Evolutionary conservation across 2,797 vertebrate species (phyloP), one percentile per base, ranked within the genome.

Genomic region (Protosalanx chinensis): DNA sequence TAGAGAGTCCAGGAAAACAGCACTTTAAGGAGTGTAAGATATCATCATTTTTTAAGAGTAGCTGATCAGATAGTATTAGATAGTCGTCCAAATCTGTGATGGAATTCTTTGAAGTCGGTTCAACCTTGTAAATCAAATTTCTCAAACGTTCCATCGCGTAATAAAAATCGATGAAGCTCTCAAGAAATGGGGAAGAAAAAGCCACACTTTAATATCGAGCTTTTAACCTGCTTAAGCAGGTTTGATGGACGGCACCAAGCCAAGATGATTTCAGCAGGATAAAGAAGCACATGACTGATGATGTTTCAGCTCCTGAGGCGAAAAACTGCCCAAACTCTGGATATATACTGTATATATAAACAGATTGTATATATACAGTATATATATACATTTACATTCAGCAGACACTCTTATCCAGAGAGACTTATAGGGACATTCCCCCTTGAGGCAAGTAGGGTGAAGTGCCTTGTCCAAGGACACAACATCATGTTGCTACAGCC

Each of bases 131-230:
- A 32, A 30, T 53, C 6, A 6, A 30, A 66, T 66, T 30, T 53
- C 58, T 16, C 23, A 65, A 49, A 65, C 29, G 5, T 29, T 66
- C 41, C 41, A 46, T 8, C 7, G 51, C 18, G 37, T 41, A 51
- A 29, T 27, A 51, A 51, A 65, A 51, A 66, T 66, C 27, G 3
- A 66, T 51, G 49, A 66, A 16, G 64, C 16, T 49, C 64, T 51
- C 41, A 23, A 23, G 27, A 30, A 66, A 15, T 29, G 41, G 13
- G 23, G 41, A 2, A 51, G 27, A 15, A 49, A 49, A 23, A 29
- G 29, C 46, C 15, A 51, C 64, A 27, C 46, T 15, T 15, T 27
- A 27, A 41, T 16, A 27, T 49, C 3, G 37, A 65, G 64, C 32
- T 46, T 53, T 56, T 32, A 32, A 56, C 27, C 5, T 41, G 6